These are phyloP conservation scores for Nymphalis c-album DNA, from an alignment of 2,888 invertebrate genomes.

Conservation along the genomic window DNA sequence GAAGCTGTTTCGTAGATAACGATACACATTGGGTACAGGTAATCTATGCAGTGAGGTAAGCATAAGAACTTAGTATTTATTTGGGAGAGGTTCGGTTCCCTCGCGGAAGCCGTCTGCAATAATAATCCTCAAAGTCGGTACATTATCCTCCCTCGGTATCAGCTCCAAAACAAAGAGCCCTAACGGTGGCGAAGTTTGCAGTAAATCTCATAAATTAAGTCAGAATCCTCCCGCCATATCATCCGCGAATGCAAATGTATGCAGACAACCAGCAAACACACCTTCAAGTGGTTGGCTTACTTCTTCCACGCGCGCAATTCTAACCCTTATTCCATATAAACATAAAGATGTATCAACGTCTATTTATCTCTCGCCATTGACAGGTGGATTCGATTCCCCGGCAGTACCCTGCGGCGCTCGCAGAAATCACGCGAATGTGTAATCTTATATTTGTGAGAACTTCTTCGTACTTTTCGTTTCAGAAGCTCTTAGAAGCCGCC, in stretches of 20 bases:
- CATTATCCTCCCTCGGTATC: conserved; percentile 18
- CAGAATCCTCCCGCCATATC: conserved; percentile 37
- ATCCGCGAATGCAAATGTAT: conserved; percentile 46
- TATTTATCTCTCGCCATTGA: conserved; percentile 35
- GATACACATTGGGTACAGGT: conserved; percentile 20
- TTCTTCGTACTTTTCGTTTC: conserved; percentile 30
- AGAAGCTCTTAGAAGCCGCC: conserved; percentile 13
- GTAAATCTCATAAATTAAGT: conserved; percentile 51
- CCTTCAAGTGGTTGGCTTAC: conserved; percentile 22
- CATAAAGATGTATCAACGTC: conserved; percentile 17
- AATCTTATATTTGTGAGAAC: conserved; percentile 35
- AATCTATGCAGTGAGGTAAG: background rate
- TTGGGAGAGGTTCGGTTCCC: conserved; percentile 21
- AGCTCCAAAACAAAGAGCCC: conserved; percentile 28
- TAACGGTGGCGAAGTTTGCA: conserved; percentile 34
- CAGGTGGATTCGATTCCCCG: conserved; percentile 45
- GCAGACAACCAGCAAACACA: conserved; percentile 41
- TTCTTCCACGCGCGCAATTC: conserved; percentile 6
- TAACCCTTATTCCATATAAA: conserved; percentile 11
- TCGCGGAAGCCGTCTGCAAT: conserved; percentile 20
- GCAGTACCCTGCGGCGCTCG: conserved; percentile 36
- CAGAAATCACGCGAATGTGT: conserved; percentile 33
- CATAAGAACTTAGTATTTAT: conserved; percentile 23
- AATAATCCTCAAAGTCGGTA: conserved; percentile 24
- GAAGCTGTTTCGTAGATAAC: conserved; percentile 10